Evolutionary conservation across 2,113 vertebrate genomes (phyloP), one percentile per base, ranked within the genome.

Genomic region (Bubo blakistoni): DNA sequence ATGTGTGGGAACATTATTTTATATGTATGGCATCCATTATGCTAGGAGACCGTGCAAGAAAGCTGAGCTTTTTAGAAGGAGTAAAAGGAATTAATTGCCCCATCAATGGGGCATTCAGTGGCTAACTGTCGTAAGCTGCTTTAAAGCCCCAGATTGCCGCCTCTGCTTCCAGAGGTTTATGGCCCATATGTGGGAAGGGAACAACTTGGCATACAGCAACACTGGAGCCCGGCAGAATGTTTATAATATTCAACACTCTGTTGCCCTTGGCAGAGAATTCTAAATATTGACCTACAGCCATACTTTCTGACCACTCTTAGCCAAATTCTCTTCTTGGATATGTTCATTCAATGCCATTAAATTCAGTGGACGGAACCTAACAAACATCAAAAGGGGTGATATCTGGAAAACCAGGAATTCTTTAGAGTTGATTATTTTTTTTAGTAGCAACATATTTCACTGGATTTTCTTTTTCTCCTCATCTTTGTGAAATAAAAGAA

Each of bases 181-280:
- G 63, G 46, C 10, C 78, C 27, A 10, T 91, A 49, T 54, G 86
- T 79, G 34, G 70, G 57, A 80, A 93, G 42, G 63, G 32, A 82
- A n/a, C 22, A 89, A 69, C 40, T 89, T 73, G 62, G 58, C 72
- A 54, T 52, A 27, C 0, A 1, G 13, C 2, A 59, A 29, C 26
- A 52, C 32, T 66, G 46, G 66, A 88, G 42, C 62, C n/a, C 62
- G 44, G 42, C 51, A 82, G 54, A 86, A 81, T 54, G 70, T 85
- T 97, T 91, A 34, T 80, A 76, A 59, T 70, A 72, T 72, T 84
- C 54, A 91, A 61, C 36, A 59, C 32, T 16, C 46, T 87, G 54
- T 80, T 95, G 74, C 47, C 71, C 46, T 96, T 96, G 94, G 82
- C 92, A 93, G 46, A 77, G 36, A 92, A 92, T 14, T 34, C 57